Evolutionary conservation across 2,113 vertebrate species (phyloP), one percentile per base, ranked within the genome.

Genomic region (Thermophis baileyi): DNA sequence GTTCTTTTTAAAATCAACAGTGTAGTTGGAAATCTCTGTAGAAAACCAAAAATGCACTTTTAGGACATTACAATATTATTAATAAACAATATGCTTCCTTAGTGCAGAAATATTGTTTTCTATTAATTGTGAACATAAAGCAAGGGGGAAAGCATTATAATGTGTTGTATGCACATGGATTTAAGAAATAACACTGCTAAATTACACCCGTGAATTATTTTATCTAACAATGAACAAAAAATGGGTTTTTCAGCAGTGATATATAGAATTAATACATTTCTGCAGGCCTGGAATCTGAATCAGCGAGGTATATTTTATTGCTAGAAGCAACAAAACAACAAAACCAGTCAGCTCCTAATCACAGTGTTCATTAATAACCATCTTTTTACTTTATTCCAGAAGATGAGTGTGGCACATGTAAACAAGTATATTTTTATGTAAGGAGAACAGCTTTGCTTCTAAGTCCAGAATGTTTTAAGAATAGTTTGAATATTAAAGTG

Each of bases 181-280:
- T 94, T 94, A 44, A 87, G 94, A 96, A 97, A 95, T 89, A 95
- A 93, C 93, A 96, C 53, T 20, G 69, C 63, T 96, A 96, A 96
- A 95, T 96, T 96, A 92, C 0, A 0, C 10, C 30, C 6, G 1
- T 95, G 94, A 95, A 95, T 93, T 96, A 87, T 93, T 89, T 94
- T 91, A 94, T 90, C 50, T 92, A 96, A 88, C 91, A 81, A 94
- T 57, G 53, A 90, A 91, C 92, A 92, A 35, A 89, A 89, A 81
- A 88, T 44, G 74, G 49, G 89, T 95, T 95, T 94, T 93, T 51
- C 92, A 95, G 92, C 74, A 89, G 90, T 95, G 96, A 97, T 95
- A 92, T 95, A 97, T 93, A 3, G 57, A 95, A 96, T 96, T 97
- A 97, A 97, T 96, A 95, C 53, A 92, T 89, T 94, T 96, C 95